Conservation (phyloP, 2,888 invertebrate species). For the Drosophila mayaguana region DNA sequence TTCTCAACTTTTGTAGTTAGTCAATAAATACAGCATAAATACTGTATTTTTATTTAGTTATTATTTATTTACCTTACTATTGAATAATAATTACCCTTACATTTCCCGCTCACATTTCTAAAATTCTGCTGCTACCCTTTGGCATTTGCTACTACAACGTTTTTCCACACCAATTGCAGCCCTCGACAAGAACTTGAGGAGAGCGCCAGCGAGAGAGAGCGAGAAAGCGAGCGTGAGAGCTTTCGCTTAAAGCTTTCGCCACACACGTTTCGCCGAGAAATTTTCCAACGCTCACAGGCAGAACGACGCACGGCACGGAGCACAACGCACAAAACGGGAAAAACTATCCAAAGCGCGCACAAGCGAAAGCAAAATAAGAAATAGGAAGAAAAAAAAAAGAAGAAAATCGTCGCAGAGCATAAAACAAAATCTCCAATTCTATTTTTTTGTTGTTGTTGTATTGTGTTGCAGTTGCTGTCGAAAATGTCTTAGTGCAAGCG, state of each 20-base stretch:
- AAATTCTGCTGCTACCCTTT: slow-evolving; percentile 22
- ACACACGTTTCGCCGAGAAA: slow-evolving; percentile 51
- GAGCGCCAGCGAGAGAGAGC: neutral
- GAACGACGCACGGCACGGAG: slow-evolving; percentile 73
- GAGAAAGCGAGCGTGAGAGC: slow-evolving; percentile 24
- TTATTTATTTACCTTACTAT: neutral
- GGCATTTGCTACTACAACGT: neutral
- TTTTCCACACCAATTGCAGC: slow-evolving; percentile 57
- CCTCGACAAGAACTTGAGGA: slow-evolving; percentile 45
- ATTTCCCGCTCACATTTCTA: slow-evolving; percentile 1
- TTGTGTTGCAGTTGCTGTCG: slow-evolving; percentile 19
- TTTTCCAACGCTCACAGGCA: slow-evolving; percentile 73
- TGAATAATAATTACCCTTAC: neutral
- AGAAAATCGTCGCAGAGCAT: slow-evolving; percentile 27
- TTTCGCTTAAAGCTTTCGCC: slow-evolving; percentile 52
- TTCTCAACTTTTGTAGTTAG: neutral
- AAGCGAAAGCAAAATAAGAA: slow-evolving; percentile 37
- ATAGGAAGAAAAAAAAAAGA: slow-evolving; percentile 26
- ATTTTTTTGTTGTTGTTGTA: slow-evolving; percentile 35
- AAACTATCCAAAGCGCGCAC: slow-evolving; percentile 63
- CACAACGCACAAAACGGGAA: slow-evolving; percentile 75
- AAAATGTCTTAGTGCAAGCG: slow-evolving; percentile 69
- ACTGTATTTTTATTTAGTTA: rapidly evolving
- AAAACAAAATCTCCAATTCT: slow-evolving; percentile 35
- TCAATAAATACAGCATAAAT: neutral